Conservation (phyloP, 1,140 invertebrate genomes). For the Brachionus rotundiformis region DNA sequence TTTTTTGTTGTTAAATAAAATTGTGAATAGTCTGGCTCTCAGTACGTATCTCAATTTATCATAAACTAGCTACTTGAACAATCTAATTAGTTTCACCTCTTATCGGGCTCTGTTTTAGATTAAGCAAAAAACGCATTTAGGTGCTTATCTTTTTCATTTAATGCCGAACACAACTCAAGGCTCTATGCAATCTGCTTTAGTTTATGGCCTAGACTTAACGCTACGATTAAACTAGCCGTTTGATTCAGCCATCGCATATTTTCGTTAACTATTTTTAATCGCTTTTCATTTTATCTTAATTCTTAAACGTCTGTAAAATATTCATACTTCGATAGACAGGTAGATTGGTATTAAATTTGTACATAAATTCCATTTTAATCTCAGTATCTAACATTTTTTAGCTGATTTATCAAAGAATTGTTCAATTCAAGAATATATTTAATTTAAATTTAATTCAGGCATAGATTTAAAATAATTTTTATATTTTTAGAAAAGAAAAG, state of each 20-base stretch:
- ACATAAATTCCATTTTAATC: neutral
- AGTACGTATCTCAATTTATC: neutral
- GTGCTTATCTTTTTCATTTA: neutral
- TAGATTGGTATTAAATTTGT: neutral
- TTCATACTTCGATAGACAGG: neutral
- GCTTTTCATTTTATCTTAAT: neutral
- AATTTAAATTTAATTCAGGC: too few relatives aligned
- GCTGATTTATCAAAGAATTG: too few relatives aligned
- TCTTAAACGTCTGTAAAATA: conserved; percentile 1
- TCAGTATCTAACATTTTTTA: neutral
- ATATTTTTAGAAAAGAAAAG: too few relatives aligned
- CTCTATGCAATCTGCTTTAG: neutral
- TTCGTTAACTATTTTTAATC: neutral
- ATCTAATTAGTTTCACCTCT: neutral
- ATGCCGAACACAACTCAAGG: neutral
- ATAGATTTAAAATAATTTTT: too few relatives aligned
- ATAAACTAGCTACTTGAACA: neutral
- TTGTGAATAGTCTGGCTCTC: neutral
- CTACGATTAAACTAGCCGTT: neutral
- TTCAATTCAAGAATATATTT: too few relatives aligned
- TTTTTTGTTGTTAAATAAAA: neutral
- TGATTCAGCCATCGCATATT: neutral
- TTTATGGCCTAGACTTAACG: neutral
- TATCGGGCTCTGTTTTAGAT: conserved; percentile 13
- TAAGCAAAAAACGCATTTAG: neutral